phyloP scores from a whole-genome alignment of 1,140 invertebrate genomes.

The Aphidius gifuensis region DNA sequence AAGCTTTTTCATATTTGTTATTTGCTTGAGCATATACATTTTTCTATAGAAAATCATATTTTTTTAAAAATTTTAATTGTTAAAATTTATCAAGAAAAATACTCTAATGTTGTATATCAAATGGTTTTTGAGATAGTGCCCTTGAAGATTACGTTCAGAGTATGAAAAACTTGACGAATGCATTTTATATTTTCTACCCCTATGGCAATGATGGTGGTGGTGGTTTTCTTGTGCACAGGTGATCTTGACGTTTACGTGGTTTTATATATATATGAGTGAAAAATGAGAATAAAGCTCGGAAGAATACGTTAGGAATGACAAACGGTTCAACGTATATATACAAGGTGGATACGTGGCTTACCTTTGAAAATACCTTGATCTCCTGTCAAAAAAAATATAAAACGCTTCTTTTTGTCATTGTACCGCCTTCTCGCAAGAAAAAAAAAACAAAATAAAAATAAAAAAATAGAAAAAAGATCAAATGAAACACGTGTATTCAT shows the following conservation, averaged over 20 bases:
- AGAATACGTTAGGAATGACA: constrained; percentile 17
- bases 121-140: constrained; percentile 2
- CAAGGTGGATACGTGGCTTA: constrained; percentile 18
- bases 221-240: constrained; percentile 21
- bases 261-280: constrained; percentile 14
- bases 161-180: constrained; percentile 38
- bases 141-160: not conserved
- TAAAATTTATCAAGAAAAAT: too few species aligned
- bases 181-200: constrained; percentile 42
- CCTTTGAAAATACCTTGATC: constrained; percentile 20
- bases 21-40: too few species aligned
- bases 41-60: too few species aligned
- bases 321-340: constrained; percentile 12
- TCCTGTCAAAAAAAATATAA: constrained; percentile 1
- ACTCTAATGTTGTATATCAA: not conserved
- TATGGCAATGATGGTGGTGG: constrained; percentile 26
- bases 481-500: not conserved
- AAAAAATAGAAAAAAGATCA: not conserved
- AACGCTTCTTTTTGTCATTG: constrained; percentile 13
- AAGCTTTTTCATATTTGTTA: too few species aligned
- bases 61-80: not conserved
- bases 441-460: too few species aligned
- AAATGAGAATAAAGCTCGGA: constrained; percentile 10
- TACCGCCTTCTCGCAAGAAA: not conserved
- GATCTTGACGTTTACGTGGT: constrained; percentile 25